Conservation (phyloP, 2,888 invertebrate genomes). For the Himalopsyche anomala region DNA sequence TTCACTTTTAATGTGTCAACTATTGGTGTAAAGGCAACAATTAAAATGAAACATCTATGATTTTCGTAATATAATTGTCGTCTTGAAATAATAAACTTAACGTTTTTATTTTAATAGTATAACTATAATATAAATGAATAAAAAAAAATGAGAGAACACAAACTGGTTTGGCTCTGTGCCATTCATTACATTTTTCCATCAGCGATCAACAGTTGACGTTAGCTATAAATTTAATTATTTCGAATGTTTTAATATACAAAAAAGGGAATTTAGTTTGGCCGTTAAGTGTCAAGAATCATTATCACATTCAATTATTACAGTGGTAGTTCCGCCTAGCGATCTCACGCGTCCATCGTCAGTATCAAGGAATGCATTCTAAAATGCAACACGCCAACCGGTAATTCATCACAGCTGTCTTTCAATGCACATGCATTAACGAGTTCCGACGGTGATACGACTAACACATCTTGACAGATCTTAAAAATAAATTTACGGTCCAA, state of each 20-base stretch:
- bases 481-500: neutral
- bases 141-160: too few species aligned
- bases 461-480: neutral
- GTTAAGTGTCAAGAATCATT: neutral
- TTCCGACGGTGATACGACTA: neutral
- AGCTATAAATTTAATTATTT: too few species aligned
- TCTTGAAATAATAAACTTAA: too few species aligned
- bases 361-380: neutral
- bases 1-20: too few species aligned
- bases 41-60: too few species aligned
- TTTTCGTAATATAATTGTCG: too few species aligned
- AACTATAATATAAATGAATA: too few species aligned
- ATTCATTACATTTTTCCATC: neutral
- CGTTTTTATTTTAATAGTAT: too few species aligned
- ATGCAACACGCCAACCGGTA: slow-evolving; percentile 7
- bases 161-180: too few species aligned
- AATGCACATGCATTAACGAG: slow-evolving; percentile 19
- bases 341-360: slow-evolving; percentile 24
- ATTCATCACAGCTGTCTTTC: slow-evolving; percentile 42
- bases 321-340: slow-evolving; percentile 5
- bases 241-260: too few species aligned
- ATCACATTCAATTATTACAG: slow-evolving; percentile 2
- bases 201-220: too few species aligned
- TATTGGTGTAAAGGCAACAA: too few species aligned
- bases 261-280: neutral